phyloP scores from a whole-genome alignment of 2,113 vertebrate genomes.

The Potamarius usumacintae region DNA sequence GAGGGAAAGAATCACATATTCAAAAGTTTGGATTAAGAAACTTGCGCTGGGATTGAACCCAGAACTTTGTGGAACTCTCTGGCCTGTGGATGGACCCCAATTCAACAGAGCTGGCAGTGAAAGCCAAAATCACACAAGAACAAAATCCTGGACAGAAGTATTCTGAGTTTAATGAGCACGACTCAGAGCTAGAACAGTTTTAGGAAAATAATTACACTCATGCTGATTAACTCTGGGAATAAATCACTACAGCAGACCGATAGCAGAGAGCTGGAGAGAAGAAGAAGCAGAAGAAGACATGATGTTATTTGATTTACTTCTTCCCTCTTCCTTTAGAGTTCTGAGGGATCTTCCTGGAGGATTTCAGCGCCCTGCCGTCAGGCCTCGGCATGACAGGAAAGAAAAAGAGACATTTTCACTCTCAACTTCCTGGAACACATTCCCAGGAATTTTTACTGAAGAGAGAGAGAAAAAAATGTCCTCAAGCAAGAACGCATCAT shows the following conservation, averaged over 20 bases:
- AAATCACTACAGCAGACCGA: neutral
- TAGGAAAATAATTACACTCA: neutral
- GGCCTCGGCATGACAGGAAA: constrained; percentile 18
- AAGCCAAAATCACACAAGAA: too few species aligned
- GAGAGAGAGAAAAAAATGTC: neutral
- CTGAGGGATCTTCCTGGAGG: neutral
- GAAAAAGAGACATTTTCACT: constrained; percentile 4
- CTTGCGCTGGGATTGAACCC: neutral
- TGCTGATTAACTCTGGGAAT: neutral
- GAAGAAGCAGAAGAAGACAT: neutral
- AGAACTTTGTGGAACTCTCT: neutral
- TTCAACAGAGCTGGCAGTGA: neutral
- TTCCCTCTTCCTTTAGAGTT: neutral
- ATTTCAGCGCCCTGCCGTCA: neutral
- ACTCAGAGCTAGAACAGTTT: neutral
- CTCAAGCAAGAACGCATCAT: neutral
- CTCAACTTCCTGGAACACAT: constrained; percentile 2
- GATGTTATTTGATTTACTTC: neutral
- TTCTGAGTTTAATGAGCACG: too few species aligned
- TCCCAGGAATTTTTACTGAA: constrained; percentile 8
- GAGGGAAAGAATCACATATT: neutral
- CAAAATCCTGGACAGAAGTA: too few species aligned
- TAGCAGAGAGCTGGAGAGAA: neutral
- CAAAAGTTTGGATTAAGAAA: neutral
- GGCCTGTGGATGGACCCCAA: neutral